phyloP scores from a whole-genome alignment of 2,113 vertebrate species.

The Apteryx owenii region DNA sequence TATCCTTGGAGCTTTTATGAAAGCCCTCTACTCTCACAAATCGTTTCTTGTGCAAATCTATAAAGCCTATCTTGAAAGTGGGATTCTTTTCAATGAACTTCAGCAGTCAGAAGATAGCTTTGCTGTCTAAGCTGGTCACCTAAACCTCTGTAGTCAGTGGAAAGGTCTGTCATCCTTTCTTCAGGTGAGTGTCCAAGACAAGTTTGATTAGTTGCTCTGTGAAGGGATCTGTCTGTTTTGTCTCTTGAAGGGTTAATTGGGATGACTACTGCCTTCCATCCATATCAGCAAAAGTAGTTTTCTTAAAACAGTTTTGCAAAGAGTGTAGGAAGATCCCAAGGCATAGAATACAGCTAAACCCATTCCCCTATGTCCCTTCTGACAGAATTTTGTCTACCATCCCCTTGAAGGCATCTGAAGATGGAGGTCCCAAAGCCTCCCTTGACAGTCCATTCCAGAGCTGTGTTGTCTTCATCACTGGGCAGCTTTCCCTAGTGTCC shows the following conservation, averaged over 20 bases:
- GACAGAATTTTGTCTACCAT: background rate
- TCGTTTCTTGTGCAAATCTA: background rate
- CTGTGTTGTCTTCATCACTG: background rate
- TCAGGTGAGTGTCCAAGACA: background rate
- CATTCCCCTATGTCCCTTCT: background rate
- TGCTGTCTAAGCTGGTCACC: background rate
- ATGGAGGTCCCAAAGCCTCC: background rate
- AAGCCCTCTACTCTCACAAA: background rate
- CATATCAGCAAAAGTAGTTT: background rate
- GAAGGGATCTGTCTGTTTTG: background rate
- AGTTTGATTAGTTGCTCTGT: background rate
- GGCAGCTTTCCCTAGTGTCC: background rate
- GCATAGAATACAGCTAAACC: background rate
- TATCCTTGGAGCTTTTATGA: background rate
- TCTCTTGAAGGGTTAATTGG: background rate
- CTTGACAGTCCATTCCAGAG: background rate
- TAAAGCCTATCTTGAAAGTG: background rate
- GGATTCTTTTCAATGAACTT: background rate
- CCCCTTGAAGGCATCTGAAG: background rate
- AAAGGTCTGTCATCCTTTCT: background rate
- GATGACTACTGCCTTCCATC: background rate
- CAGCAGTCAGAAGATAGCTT: background rate
- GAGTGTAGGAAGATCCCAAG: background rate
- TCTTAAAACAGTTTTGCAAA: background rate
- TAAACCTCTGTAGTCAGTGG: background rate